Evolutionary conservation across 2,888 invertebrate genomes (phyloP), one percentile per base, ranked within the genome.

Genomic region (Stenichneumon culpator): DNA sequence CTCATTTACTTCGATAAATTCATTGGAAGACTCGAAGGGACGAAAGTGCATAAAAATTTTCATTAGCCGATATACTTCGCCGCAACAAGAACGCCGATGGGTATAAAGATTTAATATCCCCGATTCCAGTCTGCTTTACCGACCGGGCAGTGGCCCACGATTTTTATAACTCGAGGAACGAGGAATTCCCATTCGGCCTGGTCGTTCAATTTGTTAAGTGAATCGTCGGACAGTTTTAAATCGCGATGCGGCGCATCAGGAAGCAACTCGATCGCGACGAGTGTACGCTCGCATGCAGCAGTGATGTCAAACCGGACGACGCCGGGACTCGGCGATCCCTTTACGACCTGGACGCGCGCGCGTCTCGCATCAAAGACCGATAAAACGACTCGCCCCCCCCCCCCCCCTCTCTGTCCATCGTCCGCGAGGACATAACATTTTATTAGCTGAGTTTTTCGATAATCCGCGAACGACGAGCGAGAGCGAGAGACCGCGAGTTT

Each of bases 361-460:
- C 57, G 36, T 77, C 75, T 77, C 73, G 77, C 86, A 84, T 86
- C 86, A 84, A 78, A 78, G 57, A 70, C 57, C 86, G 79, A 88
- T 88, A 88, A 87, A 88, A 87, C 75, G 83, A 50, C 67, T 36
- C 44, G 25, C 77, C 47, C 44, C 50, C 19, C 36, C 39, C 25
- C 50, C 74, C 68, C 50, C 72, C 50, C 57, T 65, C 11, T 44
- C 75, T 28, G 67, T 32, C 68, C 67, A 67, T 47, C 77, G 67
- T 39, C 11, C 22, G n/a, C 63, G 44, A n/a, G 65, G 75, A 79
- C 80, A 80, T 83, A 85, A 86, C 84, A 87, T 88, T 88, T 87
- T 88, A 88, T 87, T 87, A 88, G 86, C 83, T 16, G 79, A 83
- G 79, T 87, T 88, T 88, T 87, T 86, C 83, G 86, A 88, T 88